These are phyloP conservation scores for Talpa occidentalis DNA, from an alignment of 2,113 vertebrate species.

Conservation along the genomic window DNA sequence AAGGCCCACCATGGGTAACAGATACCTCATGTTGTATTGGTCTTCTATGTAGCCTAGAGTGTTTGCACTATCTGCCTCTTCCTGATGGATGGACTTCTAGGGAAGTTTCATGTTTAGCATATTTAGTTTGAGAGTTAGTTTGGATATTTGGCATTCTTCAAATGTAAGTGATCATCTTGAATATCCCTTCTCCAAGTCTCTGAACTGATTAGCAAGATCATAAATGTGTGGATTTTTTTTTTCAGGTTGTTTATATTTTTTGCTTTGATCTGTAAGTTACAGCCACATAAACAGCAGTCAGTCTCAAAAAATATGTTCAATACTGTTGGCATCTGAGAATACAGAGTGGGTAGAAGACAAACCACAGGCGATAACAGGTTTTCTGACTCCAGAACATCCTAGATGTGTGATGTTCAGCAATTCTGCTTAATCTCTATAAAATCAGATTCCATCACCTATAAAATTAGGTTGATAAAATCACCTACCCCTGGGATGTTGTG, in stretches of 20 bases:
- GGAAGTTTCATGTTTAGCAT: neutral
- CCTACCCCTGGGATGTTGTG: neutral
- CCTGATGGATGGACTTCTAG: neutral
- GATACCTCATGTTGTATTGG: accelerated
- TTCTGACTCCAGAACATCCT: neutral
- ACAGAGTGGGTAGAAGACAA: neutral
- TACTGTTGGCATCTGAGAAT: neutral
- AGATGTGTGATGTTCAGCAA: neutral
- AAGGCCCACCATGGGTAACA: neutral
- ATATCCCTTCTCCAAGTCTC: neutral
- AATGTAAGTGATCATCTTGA: neutral
- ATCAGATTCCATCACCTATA: neutral
- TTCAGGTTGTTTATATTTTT: neutral
- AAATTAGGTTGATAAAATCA: conserved; percentile 25
- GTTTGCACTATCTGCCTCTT: neutral
- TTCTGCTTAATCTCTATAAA: conserved; percentile 7
- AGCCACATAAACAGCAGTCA: neutral
- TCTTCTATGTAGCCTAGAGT: too few relatives aligned
- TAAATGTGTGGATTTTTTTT: neutral
- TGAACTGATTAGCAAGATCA: neutral
- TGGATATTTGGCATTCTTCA: neutral
- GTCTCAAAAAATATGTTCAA: neutral
- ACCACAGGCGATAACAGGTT: neutral
- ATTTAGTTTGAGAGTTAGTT: neutral
- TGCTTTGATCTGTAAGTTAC: conserved; percentile 1